Evolutionary conservation across 2,888 invertebrate genomes (phyloP), one percentile per base, ranked within the genome.

Genomic region (Incurvaria masculella): DNA sequence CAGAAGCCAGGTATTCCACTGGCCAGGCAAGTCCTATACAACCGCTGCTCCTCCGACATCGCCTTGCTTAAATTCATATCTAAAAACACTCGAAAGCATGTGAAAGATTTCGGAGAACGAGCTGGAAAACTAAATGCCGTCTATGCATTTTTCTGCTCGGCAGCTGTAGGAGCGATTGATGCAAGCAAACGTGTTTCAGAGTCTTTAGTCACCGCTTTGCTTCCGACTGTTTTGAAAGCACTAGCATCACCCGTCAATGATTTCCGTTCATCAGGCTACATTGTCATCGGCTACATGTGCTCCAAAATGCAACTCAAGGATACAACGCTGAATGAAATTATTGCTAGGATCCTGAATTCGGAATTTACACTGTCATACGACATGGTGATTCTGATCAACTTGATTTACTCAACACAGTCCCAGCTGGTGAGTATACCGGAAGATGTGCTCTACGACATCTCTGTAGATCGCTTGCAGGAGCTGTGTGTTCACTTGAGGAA

Each of bases 71-170:
- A 64, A 21, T 72, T 73, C 46, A 67, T 75, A 43, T 62, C 68
- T 0, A 68, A 62, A 42, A 61, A 52, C 17, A 66, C 67, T 2
- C 46, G 64, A 14, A 70, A 67, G 51, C 72, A 72, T 63, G 81
- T 90, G 0, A 80, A 83, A 46, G 80, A 81, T 51, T 81, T 84
- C 62, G 80, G 76, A 1, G 69, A 80, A 2, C 73, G 83, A 51
- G 83, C 86, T 0, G 68, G 78, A 38, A 73, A 81, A 38, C 67
- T 92, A 10, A 86, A 85, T 46, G 85, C 89, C 0, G 79, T 91
- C 2, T 87, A 89, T 60, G 88, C 88, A 8, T 95, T 95, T 68
- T 93, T 89, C 62, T 87, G 89, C 45, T 85, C 88, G 14, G 83
- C 88, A 0, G 73, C 89, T 0, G 80, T 90, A 27, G 91, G 91